A percentile compares a stretch with the other conserved stretches of the same genome.
phyloP scores from a whole-genome alignment of 92 coral and sea anemone genomes.

The Paramuricea clavata region DNA sequence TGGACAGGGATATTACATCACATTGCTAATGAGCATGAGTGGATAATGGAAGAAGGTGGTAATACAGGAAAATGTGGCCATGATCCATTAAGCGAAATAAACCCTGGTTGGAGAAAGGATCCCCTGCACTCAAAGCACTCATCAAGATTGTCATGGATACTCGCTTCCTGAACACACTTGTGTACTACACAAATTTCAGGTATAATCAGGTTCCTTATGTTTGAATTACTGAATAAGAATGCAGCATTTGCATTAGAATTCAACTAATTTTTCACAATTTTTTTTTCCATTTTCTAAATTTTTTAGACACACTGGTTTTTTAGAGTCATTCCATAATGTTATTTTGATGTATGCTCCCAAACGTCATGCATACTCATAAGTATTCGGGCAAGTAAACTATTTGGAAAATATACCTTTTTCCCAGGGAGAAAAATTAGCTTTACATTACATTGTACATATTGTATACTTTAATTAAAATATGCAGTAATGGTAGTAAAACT shows the following conservation, averaged over 20 bases:
- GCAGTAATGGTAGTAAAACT: background rate
- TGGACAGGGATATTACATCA: conserved; percentile 22
- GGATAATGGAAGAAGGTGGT: conserved; percentile 8
- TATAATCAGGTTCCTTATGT: background rate
- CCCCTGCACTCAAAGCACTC: conserved; percentile 27
- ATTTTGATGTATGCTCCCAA: conserved; percentile 30
- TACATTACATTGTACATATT: background rate
- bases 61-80: conserved; percentile 20
- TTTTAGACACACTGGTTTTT: conserved; percentile 12
- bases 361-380: background rate
- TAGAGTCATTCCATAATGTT: conserved; percentile 10
- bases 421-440: too few relatives aligned
- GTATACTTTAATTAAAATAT: background rate
- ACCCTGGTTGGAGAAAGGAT: conserved; percentile 24
- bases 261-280: background rate
- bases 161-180: conserved; percentile 16
- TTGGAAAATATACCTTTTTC: too few relatives aligned
- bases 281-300: background rate
- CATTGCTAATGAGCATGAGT: conserved; percentile 31
- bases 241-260: background rate
- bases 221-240: background rate
- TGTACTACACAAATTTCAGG: conserved; percentile 15
- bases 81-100: background rate
- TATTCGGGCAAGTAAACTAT: background rate
- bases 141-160: conserved; percentile 31